Percentiles rank a stretch among this genome's conserved stretches.
Conservation (phyloP, 2,797 vertebrate species). For the Lophius americanus region DNA sequence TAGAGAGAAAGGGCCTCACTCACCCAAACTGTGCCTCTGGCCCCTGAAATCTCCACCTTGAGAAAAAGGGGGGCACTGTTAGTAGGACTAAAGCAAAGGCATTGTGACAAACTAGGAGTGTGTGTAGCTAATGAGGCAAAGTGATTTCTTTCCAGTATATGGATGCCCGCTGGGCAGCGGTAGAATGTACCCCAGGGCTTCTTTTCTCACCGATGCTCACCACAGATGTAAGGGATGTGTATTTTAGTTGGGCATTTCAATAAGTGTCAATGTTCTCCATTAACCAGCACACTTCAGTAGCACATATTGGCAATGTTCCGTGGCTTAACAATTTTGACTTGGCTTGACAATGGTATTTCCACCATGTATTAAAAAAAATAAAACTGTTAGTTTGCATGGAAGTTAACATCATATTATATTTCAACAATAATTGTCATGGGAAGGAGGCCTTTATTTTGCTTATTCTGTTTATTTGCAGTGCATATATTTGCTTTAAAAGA, state of each 20-base stretch:
- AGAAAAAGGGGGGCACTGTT: constrained; percentile 73
- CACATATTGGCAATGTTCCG: too few species aligned
- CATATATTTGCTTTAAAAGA: neutral
- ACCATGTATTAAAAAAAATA: too few species aligned
- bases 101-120: constrained; percentile 85
- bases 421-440: neutral
- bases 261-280: constrained; percentile 21
- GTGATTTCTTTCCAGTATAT: constrained; percentile 77
- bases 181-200: constrained; percentile 74
- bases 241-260: constrained; percentile 68
- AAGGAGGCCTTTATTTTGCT: neutral
- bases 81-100: constrained; percentile 80
- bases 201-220: constrained; percentile 68
- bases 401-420: neutral
- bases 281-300: neutral
- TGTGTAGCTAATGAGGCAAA: constrained; percentile 85
- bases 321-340: too few species aligned
- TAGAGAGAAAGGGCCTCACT: constrained; percentile 80
- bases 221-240: constrained; percentile 71
- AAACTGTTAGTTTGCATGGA: neutral
- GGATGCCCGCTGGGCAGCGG: constrained; percentile 73
- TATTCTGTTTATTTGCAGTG: neutral
- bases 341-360: too few species aligned
- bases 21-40: constrained; percentile 81
- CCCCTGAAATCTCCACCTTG: constrained; percentile 78